Conservation (phyloP, 2,797 vertebrate species). For the Spizella passerina region DNA sequence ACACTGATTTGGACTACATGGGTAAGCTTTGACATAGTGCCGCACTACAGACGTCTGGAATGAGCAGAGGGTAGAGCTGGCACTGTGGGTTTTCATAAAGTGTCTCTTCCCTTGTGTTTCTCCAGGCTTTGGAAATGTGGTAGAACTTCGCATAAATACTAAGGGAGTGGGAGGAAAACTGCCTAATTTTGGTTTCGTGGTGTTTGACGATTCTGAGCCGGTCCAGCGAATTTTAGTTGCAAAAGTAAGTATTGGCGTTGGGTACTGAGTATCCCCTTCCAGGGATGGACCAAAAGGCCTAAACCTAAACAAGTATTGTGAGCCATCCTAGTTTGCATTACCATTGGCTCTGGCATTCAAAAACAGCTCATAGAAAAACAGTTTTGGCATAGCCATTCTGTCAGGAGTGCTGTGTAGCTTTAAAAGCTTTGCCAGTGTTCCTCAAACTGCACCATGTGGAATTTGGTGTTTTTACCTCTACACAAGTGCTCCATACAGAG, state of each 20-base stretch:
- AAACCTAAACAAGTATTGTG: neutral
- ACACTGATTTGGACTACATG: accelerated
- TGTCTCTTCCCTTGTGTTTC: neutral
- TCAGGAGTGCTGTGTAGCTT: neutral
- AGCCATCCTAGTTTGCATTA: neutral
- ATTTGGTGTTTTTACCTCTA: neutral
- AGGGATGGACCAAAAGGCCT: neutral
- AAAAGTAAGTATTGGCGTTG: conserved; percentile 84
- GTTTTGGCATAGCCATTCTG: neutral
- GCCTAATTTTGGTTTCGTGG: conserved; percentile 98
- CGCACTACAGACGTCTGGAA: neutral
- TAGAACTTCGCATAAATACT: conserved; percentile 97
- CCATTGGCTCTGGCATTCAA: neutral
- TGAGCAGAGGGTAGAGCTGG: neutral
- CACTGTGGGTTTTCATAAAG: accelerated
- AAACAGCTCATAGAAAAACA: neutral
- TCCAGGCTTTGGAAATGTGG: conserved; percentile 92
- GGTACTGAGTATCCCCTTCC: neutral
- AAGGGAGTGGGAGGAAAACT: conserved; percentile 96
- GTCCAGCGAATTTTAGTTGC: conserved; percentile 96
- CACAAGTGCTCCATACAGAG: neutral
- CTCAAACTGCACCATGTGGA: accelerated
- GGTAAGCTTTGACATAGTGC: neutral
- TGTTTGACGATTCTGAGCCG: conserved; percentile 95
- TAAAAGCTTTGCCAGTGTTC: accelerated